These are phyloP conservation scores for Turdus rufiventris DNA, from an alignment of 2,113 vertebrate species.

Conservation along the genomic window DNA sequence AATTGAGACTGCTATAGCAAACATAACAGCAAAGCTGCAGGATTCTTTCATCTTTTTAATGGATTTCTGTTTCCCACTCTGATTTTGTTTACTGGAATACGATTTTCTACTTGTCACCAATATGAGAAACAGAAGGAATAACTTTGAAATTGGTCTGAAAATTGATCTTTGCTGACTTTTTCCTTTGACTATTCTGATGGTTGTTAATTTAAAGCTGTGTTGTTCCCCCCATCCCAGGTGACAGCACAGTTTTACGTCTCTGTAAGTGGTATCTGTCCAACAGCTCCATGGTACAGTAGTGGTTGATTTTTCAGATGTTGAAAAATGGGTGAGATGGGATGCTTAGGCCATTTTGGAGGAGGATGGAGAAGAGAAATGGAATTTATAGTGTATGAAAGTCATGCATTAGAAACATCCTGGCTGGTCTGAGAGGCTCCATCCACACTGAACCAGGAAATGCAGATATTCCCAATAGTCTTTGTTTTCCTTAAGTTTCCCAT, in stretches of 20 bases:
- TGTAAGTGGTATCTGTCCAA: neutral
- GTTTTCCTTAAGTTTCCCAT: conserved; percentile 11
- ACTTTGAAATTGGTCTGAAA: neutral
- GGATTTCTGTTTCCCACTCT: neutral
- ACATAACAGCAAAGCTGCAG: neutral
- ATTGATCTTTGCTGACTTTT: neutral
- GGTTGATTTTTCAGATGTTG: neutral
- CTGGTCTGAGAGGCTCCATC: conserved; percentile 44
- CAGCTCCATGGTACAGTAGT: neutral
- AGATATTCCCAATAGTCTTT: conserved; percentile 34
- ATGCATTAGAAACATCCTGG: conserved; percentile 30
- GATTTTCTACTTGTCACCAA: neutral
- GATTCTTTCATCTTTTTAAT: neutral
- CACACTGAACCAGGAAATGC: conserved; percentile 43
- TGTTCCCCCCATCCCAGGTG: neutral
- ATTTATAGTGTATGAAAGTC: neutral
- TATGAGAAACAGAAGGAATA: neutral
- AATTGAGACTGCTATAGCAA: neutral
- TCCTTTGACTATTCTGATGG: neutral
- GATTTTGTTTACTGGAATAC: neutral
- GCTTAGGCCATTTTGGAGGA: neutral
- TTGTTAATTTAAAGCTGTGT: neutral
- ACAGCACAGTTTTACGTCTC: neutral
- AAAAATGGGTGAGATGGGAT: neutral
- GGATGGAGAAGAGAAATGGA: neutral